phyloP scores from a whole-genome alignment of 2,797 vertebrate genomes.

The Parambassis ranga region DNA sequence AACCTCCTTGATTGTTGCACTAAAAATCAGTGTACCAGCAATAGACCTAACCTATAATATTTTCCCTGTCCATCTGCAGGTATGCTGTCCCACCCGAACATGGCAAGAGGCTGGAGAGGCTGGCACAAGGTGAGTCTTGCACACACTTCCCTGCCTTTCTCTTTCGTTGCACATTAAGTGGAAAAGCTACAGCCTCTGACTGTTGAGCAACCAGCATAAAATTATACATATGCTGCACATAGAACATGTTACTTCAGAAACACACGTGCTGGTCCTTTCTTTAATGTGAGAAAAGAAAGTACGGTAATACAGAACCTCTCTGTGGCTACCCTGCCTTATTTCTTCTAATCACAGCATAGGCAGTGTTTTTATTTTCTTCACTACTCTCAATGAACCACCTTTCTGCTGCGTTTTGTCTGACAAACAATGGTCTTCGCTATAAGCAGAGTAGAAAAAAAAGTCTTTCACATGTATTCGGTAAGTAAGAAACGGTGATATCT shows the following conservation, averaged over 20 bases:
- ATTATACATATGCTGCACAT: neutral
- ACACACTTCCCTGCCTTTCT: neutral
- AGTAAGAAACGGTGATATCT: constrained; percentile 12
- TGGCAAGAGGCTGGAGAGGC: constrained; percentile 81
- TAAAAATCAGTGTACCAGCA: too few species aligned
- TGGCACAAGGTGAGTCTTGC: constrained; percentile 78
- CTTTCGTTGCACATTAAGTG: neutral
- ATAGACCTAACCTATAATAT: neutral
- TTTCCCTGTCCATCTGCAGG: constrained; percentile 61
- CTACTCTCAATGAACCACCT: neutral
- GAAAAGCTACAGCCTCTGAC: neutral
- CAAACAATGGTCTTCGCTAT: neutral
- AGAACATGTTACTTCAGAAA: neutral
- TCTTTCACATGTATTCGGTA: neutral
- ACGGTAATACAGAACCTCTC: neutral
- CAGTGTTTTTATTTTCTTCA: neutral
- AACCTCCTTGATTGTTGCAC: too few species aligned
- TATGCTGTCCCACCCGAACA: constrained; percentile 81
- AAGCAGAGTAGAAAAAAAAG: neutral
- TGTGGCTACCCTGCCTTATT: neutral
- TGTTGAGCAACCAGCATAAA: neutral
- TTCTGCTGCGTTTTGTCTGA: neutral
- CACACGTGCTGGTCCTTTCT: neutral
- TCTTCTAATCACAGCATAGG: neutral
- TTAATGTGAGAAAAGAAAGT: neutral